Evolutionary conservation across 1,140 invertebrate genomes (phyloP).

Genomic region (Phenacoccus solenopsis): DNA sequence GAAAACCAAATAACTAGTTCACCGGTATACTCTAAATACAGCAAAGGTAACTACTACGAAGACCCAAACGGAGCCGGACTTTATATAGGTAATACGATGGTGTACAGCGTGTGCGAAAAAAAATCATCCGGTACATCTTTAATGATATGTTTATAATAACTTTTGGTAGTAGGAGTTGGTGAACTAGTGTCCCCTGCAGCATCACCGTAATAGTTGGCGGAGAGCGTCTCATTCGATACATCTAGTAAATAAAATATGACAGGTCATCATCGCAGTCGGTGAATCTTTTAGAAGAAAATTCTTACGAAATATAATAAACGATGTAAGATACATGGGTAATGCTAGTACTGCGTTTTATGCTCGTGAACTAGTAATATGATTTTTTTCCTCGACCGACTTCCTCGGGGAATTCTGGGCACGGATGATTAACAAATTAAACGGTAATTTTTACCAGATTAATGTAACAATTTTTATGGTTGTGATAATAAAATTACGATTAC

Average conservation of each 20-base stretch:
- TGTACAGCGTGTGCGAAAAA: background rate
- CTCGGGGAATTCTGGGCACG: background rate
- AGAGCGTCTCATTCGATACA: background rate
- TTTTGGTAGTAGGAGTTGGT: constrained; percentile 11
- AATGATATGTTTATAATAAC: constrained; percentile 5
- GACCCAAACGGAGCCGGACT: background rate
- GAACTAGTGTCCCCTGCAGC: constrained; percentile 13
- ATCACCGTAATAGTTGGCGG: background rate
- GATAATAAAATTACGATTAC: too few relatives aligned
- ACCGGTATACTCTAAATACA: background rate
- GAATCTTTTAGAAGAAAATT: background rate
- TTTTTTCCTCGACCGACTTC: background rate
- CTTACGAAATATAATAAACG: constrained; percentile 7
- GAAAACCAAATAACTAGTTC: background rate
- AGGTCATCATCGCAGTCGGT: background rate
- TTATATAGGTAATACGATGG: constrained; percentile 5
- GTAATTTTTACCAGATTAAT: too few relatives aligned
- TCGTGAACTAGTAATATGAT: background rate
- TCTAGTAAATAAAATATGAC: background rate
- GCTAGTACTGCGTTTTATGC: background rate
- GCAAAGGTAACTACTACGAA: background rate
- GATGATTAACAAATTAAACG: background rate
- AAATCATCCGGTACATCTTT: constrained; percentile 6
- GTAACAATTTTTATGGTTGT: too few relatives aligned
- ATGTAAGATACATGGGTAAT: background rate